Base-by-base conservation (phyloP, 2,888 invertebrate species). In the Cosmia pyralina region DNA sequence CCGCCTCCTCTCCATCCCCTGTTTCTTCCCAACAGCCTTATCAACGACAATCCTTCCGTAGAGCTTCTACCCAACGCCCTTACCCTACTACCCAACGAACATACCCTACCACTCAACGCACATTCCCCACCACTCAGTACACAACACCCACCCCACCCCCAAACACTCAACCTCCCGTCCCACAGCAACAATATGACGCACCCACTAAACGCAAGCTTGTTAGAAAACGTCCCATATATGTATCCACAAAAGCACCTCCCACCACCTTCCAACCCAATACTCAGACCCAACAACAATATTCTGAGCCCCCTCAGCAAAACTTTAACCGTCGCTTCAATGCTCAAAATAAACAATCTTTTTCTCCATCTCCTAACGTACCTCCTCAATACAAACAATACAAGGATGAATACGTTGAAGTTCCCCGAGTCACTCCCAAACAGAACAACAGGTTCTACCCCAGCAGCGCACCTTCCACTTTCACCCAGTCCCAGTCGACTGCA, bases 361-460 rank as follows among this genome's bases (percentile, higher is more conserved):
- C 82, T 72, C 88, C 82, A 79, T 84, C 92, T 62, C 91, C 93
- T 4, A 92, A 91, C 77, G 90, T 95, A 41, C 95, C 95, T 85
- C 94, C 93, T 81, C 93, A 94, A 85, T 93, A 91, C 83, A 92
- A 91, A 85, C 90, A 95, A 79, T 94, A 91, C 69, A 93, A 93
- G 87, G 93, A 96, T 34, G 96, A 96, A 87, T 96, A 96, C 78
- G 96, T 96, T 5, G 96, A 96, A 92, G 96, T 96, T 11, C 93
- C 92, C 65, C 91, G 95, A 79, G 95, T 95, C 13, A 94, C 94
- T 11, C 94, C 96, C 7, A 96, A 95, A 85, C 92, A 90, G 59
- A 93, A 88, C 72, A 82, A 82, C 11, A 75, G 91, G 80, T 93
- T 89, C 82, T 93, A 90, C 82, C 88, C 91, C 0, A 92, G 89